phyloP scores from a whole-genome alignment of 30 jellyfish, hydroid and myxozoan genomes.

The Sanderia malayensis region DNA sequence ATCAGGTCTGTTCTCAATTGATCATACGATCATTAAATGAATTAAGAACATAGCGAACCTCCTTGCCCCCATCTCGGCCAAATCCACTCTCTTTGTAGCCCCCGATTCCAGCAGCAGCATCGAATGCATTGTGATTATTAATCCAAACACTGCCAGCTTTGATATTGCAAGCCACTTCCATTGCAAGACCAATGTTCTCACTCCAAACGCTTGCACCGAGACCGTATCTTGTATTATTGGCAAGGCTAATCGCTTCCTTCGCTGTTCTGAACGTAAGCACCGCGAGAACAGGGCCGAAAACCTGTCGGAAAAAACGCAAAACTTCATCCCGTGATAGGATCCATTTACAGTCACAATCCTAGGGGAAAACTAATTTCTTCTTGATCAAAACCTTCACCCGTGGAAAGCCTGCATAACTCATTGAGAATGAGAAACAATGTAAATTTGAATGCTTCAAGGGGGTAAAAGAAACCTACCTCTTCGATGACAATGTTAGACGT shows the following conservation, averaged over 20 bases:
- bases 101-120: constrained; percentile 98
- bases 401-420: no score
- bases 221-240: constrained; percentile 89
- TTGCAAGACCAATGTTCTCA: constrained; percentile 91
- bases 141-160: constrained; percentile 98
- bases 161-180: constrained; percentile 92
- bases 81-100: constrained; percentile 93
- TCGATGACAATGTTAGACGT: constrained; percentile 81
- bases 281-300: constrained; percentile 90
- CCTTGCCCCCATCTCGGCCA: constrained; percentile 98
- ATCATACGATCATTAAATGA: no score
- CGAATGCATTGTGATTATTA: constrained; percentile 83
- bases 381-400: no score
- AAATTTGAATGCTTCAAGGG: no score
- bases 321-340: no score
- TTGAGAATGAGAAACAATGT: no score
- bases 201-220: constrained; percentile 98
- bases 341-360: no score
- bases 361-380: no score
- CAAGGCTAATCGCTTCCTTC: constrained; percentile 86
- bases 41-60: no score
- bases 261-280: constrained; percentile 94
- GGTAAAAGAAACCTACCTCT: constrained; percentile 54
- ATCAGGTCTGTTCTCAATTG: no score
- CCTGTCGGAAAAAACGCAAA: constrained; percentile 69